A percentile compares a stretch with the other conserved stretches of the same genome.
Evolutionary conservation across 2,888 invertebrate genomes (phyloP).

Genomic region (Clusia tigrina): DNA sequence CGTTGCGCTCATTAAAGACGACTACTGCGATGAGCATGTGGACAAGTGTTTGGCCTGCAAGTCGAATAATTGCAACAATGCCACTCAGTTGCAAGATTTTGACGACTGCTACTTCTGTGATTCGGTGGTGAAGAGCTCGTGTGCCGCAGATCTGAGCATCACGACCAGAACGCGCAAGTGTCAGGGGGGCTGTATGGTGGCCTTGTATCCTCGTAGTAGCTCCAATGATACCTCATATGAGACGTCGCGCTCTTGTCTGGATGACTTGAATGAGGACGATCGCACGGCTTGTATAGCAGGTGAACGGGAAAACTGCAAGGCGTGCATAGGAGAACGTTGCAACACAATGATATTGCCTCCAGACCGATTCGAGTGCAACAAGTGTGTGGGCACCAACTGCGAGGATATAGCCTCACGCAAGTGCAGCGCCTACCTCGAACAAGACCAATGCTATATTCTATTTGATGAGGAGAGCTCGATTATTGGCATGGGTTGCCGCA

Average conservation of each 20-base stretch:
- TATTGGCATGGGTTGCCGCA: conserved; percentile 45
- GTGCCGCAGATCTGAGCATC: conserved; percentile 35
- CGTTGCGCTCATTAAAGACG: conserved; percentile 41
- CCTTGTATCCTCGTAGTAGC: conserved; percentile 32
- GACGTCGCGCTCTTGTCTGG: conserved; percentile 49
- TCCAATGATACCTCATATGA: conserved; percentile 35
- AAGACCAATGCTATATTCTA: conserved; percentile 47
- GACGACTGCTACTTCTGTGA: conserved; percentile 53
- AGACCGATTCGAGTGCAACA: conserved; percentile 40
- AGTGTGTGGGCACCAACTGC: conserved; percentile 41
- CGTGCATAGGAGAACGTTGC: conserved; percentile 44
- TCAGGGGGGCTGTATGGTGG: conserved; percentile 53
- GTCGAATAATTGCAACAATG: conserved; percentile 55
- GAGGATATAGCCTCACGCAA: conserved; percentile 23
- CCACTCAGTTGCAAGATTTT: conserved; percentile 40
- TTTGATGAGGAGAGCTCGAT: conserved; percentile 38
- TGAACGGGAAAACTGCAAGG: conserved; percentile 36
- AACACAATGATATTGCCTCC: conserved; percentile 37
- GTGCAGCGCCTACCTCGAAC: conserved; percentile 45
- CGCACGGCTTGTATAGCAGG: conserved; percentile 40
- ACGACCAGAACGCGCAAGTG: conserved; percentile 45
- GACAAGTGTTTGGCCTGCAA: conserved; percentile 53
- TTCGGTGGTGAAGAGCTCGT: conserved; percentile 37
- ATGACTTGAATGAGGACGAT: conserved; percentile 52
- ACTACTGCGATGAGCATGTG: conserved; percentile 47